A percentile compares a stretch with the other conserved stretches of the same genome.
Conservation (phyloP, 2,113 vertebrate species). For the Rhegmatorhina hoffmannsi region DNA sequence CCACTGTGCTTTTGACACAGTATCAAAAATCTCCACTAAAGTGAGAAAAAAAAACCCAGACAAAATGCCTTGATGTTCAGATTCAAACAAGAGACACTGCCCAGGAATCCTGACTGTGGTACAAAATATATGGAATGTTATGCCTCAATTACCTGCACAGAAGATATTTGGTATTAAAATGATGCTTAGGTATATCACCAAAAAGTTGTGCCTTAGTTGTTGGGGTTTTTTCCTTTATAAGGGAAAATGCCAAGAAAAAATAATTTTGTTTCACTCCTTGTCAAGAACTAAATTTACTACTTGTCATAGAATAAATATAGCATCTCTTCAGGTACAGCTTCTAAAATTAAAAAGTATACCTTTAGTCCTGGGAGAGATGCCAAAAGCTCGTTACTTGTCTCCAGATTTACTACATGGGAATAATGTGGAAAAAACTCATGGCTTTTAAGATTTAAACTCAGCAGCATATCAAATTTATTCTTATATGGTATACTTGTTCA, state of each 20-base stretch:
- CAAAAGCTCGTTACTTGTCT: conserved; percentile 64
- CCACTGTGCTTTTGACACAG: neutral
- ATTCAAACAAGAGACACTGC: neutral
- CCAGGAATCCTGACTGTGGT: neutral
- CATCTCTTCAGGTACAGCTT: conserved; percentile 64
- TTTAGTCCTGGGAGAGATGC: conserved; percentile 57
- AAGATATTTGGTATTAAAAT: neutral
- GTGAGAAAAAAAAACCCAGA: neutral
- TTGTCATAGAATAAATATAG: conserved; percentile 39
- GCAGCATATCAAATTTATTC: conserved; percentile 78
- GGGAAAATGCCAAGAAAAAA: conserved; percentile 27
- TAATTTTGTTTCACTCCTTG: conserved; percentile 10
- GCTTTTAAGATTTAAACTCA: conserved; percentile 74
- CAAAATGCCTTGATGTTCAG: neutral
- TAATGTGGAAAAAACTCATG: conserved; percentile 67
- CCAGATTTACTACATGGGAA: conserved; percentile 67
- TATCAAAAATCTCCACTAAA: neutral
- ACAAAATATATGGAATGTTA: neutral
- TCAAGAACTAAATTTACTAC: conserved; percentile 22
- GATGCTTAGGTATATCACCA: neutral
- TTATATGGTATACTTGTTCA: conserved; percentile 81
- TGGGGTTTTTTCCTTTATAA: conserved; percentile 21
- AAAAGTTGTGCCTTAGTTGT: neutral
- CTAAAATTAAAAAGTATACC: conserved; percentile 65
- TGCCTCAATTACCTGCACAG: neutral